Evolutionary conservation across 2,113 vertebrate genomes (phyloP).

Genomic region (Thamnaconus septentrionalis): DNA sequence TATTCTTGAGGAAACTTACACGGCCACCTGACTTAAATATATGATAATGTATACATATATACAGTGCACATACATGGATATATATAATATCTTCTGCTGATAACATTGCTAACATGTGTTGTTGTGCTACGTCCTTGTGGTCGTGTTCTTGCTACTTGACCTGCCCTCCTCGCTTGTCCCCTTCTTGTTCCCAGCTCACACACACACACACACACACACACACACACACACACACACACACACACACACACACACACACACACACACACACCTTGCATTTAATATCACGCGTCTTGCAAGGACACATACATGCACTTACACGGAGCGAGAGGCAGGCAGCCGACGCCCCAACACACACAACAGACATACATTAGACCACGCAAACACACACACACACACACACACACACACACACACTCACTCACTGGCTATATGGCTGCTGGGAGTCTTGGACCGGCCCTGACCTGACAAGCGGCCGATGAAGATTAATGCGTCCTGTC

Average conservation of each 20-base stretch:
- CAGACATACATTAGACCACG: constrained; percentile 24
- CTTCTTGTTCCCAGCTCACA: background rate
- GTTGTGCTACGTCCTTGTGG: constrained; percentile 18
- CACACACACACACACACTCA: constrained; percentile 39
- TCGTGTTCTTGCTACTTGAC: constrained; percentile 19
- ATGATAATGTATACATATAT: constrained; percentile 83
- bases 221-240: constrained; percentile 6
- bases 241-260: constrained; percentile 26
- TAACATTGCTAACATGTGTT: constrained; percentile 53
- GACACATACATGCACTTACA: constrained; percentile 14
- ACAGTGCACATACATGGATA: constrained; percentile 45
- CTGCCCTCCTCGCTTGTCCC: constrained; percentile 5
- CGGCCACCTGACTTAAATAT: too few species aligned
- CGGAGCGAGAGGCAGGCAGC: too few species aligned
- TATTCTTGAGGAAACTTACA: too few species aligned
- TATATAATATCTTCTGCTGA: constrained; percentile 74
- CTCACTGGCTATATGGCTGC: background rate
- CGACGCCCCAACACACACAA: constrained; percentile 23
- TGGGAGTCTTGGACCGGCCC: constrained; percentile 73
- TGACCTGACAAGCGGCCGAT: constrained; percentile 89
- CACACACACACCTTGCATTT: constrained; percentile 21
- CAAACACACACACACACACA: constrained; percentile 13
- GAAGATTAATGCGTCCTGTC: constrained; percentile 98
- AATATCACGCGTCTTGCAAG: constrained; percentile 27
- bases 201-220: too few species aligned